Percentiles rank a stretch among this genome's conserved stretches.
Evolutionary conservation across 2,888 invertebrate genomes (phyloP).

Genomic region (Serrognathus titanus): DNA sequence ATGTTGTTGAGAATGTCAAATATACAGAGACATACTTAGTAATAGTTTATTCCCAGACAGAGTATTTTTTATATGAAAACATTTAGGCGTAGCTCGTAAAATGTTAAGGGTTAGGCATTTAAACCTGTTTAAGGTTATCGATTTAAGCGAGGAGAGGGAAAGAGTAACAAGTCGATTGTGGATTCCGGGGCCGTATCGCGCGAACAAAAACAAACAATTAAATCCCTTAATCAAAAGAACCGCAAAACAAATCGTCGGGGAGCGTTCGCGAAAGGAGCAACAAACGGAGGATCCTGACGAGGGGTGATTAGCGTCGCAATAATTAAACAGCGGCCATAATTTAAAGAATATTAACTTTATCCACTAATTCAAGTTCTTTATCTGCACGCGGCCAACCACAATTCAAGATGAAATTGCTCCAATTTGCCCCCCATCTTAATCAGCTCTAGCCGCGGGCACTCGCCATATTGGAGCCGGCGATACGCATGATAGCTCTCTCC

Average conservation of each 20-base stretch:
- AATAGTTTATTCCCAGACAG: no score
- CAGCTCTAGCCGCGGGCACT: conserved; percentile 24
- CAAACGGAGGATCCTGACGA: not conserved
- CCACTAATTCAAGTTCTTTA: conserved; percentile 25
- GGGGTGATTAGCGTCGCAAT: conserved; percentile 10
- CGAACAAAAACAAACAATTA: conserved; percentile 2
- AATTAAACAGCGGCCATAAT: conserved; percentile 22
- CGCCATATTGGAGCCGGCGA: conserved; percentile 25
- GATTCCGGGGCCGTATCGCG: not conserved
- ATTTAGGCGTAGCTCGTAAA: no score
- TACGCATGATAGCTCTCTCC: conserved; percentile 29
- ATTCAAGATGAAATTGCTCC: conserved; percentile 28
- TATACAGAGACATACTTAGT: no score
- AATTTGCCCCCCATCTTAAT: conserved; percentile 32
- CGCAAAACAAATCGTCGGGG: conserved; percentile 1
- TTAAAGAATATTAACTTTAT: conserved; percentile 26
- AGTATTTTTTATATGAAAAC: no score
- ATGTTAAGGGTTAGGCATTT: no score
- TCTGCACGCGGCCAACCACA: conserved; percentile 25
- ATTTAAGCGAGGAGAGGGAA: conserved; percentile 3
- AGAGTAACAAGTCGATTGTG: not conserved
- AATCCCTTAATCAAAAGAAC: not conserved
- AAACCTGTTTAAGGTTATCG: no score
- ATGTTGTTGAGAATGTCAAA: no score
- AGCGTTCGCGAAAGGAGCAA: not conserved